A percentile compares a stretch with the other conserved stretches of the same genome.
Evolutionary conservation across 2,888 invertebrate species (phyloP).

Genomic region (Neoitamus cyanurus): DNA sequence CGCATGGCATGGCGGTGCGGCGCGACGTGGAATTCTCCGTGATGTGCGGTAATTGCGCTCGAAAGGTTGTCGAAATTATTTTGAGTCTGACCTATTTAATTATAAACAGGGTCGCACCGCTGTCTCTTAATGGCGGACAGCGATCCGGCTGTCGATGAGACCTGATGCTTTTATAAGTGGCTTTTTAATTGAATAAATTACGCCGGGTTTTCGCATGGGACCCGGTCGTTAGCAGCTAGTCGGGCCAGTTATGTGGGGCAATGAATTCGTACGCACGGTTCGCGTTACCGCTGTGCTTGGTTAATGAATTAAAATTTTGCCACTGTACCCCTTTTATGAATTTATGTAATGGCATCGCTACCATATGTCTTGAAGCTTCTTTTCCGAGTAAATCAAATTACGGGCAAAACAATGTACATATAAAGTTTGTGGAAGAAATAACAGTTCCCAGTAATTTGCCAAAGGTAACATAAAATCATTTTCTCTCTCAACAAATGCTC

Average conservation of each 20-base stretch:
- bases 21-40: neutral
- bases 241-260: neutral
- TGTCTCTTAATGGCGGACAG: neutral
- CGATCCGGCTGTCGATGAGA: neutral
- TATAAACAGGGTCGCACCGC: neutral
- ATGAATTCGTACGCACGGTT: neutral
- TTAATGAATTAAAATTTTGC: neutral
- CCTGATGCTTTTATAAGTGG: neutral
- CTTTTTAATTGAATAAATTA: neutral
- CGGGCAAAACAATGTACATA: too few species aligned
- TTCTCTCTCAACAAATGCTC: too few species aligned
- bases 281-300: neutral
- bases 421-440: too few species aligned
- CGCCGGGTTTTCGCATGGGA: neutral
- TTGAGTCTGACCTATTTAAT: neutral
- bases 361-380: neutral
- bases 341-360: too few species aligned
- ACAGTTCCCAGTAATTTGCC: too few species aligned
- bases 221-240: neutral
- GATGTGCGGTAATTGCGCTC: neutral
- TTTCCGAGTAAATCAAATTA: too few species aligned
- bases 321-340: neutral
- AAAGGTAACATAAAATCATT: too few species aligned
- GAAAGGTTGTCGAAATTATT: neutral
- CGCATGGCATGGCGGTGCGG: neutral